A percentile compares a stretch with the other conserved stretches of the same genome.
Conservation (phyloP, 2,888 invertebrate genomes). For the Conchocele bisecta region DNA sequence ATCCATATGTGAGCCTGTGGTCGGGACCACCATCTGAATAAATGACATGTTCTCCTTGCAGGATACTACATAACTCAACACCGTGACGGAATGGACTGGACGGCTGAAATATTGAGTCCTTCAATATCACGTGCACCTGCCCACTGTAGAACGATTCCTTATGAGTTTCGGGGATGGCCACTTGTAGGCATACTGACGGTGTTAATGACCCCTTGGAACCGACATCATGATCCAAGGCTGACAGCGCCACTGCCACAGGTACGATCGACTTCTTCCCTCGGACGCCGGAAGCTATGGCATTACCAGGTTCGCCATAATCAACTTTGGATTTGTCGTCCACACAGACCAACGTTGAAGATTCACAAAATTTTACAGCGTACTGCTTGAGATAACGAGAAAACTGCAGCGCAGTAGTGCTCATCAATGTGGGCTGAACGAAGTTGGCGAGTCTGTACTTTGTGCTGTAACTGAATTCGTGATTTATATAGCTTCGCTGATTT, state of each 20-base stretch:
- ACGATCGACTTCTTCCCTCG: conserved; percentile 42
- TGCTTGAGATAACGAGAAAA: conserved; percentile 37
- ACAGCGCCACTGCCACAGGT: conserved; percentile 1
- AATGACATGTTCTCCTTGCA: background rate
- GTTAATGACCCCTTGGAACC: conserved; percentile 38
- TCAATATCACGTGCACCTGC: conserved; percentile 22
- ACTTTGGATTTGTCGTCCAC: conserved; percentile 46
- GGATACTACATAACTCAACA: conserved; percentile 6
- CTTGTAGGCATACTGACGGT: conserved; percentile 34
- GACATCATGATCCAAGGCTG: conserved; percentile 41
- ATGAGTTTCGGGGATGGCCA: conserved; percentile 32
- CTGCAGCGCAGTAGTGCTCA: conserved; percentile 49
- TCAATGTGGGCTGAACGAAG: conserved; percentile 41
- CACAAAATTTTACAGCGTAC: conserved; percentile 13
- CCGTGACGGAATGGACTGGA: conserved; percentile 17
- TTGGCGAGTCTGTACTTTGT: conserved; percentile 45
- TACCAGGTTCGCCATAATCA: conserved; percentile 43
- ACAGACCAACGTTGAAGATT: conserved; percentile 13
- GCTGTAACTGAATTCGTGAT: conserved; percentile 30
- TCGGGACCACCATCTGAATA: conserved; percentile 42
- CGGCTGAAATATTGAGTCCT: conserved; percentile 38
- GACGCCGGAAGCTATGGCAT: conserved; percentile 27
- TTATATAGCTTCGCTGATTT: conserved; percentile 42
- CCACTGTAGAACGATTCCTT: conserved; percentile 39
- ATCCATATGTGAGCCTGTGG: conserved; percentile 23